Conservation (phyloP, 2,797 vertebrate genomes). For the Sebastes flavidus region DNA sequence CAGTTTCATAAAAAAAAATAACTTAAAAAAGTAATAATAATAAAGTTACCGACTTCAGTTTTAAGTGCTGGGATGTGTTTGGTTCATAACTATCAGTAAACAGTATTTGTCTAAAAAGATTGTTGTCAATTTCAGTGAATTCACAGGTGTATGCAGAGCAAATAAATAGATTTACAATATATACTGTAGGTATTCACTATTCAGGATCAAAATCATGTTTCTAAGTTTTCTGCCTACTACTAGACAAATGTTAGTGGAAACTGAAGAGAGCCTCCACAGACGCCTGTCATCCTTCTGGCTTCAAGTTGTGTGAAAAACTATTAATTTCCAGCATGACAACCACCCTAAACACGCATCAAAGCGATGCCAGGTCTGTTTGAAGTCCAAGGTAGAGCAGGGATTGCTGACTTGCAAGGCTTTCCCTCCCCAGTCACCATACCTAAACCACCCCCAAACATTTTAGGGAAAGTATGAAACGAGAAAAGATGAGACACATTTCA, state of each 20-base stretch:
- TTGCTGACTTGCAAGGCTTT: slow-evolving; percentile 1
- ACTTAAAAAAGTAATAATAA: too few species aligned
- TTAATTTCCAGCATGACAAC: slow-evolving; percentile 12
- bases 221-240: not conserved
- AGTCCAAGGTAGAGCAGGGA: not conserved
- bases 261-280: not conserved
- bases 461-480: not conserved
- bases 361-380: slow-evolving; percentile 2
- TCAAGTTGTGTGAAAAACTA: not conserved
- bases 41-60: not conserved
- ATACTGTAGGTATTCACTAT: not conserved
- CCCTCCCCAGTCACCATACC: not conserved
- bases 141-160: not conserved
- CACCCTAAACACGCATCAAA: slow-evolving; percentile 8
- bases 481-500: slow-evolving; percentile 18
- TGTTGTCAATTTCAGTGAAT: not conserved
- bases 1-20: not conserved
- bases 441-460: not conserved
- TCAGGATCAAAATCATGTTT: not conserved
- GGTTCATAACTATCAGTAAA: slow-evolving; percentile 6
- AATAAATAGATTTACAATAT: not conserved
- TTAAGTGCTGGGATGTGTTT: not conserved
- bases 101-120: not conserved
- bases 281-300: not conserved
- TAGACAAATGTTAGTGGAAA: not conserved